Conservation (phyloP, 2,113 vertebrate genomes). For the Xiphophorus maculatus region DNA sequence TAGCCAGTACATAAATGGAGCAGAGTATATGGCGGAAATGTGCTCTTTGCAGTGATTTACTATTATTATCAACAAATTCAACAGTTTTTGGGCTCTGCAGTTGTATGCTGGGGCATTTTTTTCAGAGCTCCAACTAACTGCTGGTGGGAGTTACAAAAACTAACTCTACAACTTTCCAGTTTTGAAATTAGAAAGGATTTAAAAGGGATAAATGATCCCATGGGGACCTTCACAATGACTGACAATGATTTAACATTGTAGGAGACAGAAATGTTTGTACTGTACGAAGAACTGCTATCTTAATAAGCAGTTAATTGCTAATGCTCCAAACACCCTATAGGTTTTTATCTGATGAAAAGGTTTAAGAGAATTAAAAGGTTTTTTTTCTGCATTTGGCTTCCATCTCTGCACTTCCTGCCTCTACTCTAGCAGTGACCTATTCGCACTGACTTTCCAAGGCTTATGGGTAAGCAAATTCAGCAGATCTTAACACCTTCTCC, state of each 20-base stretch:
- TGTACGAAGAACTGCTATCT: slow-evolving; percentile 34
- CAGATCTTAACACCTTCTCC: slow-evolving; percentile 76
- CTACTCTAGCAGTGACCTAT: slow-evolving; percentile 58
- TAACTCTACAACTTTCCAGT: slow-evolving; percentile 17
- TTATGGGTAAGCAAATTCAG: slow-evolving; percentile 79
- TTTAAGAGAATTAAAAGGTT: slow-evolving; percentile 41
- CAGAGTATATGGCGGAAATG: not conserved
- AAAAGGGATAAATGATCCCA: slow-evolving; percentile 24
- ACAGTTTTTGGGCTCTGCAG: not conserved
- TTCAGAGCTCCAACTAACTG: not conserved
- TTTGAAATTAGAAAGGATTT: slow-evolving; percentile 22
- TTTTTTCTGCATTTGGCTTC: slow-evolving; percentile 27
- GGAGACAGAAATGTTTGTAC: slow-evolving; percentile 32
- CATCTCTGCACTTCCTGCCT: slow-evolving; percentile 48
- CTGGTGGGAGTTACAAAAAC: not conserved
- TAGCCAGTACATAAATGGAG: not conserved
- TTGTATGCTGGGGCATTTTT: not conserved
- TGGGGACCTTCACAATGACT: slow-evolving; percentile 32
- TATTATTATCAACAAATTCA: not conserved
- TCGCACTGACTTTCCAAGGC: slow-evolving; percentile 50
- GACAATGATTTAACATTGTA: slow-evolving; percentile 35
- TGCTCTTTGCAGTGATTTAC: not conserved
- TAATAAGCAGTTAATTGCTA: slow-evolving; percentile 52
- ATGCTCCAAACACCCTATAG: slow-evolving; percentile 41
- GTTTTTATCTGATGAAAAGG: slow-evolving; percentile 57